phyloP scores from a whole-genome alignment of 2,113 vertebrate species.

The Emydura subglobosa region DNA sequence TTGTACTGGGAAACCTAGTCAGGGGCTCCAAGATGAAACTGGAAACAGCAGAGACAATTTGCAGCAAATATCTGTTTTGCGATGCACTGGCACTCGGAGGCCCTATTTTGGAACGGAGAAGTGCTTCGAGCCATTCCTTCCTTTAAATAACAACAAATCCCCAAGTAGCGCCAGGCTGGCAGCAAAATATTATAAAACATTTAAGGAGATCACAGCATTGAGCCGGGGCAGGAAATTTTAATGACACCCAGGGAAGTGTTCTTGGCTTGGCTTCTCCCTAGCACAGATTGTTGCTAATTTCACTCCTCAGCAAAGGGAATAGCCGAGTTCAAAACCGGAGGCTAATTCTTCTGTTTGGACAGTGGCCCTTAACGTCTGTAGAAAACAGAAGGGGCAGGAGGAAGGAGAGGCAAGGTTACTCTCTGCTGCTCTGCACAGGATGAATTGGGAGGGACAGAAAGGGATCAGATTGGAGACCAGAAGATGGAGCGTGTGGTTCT shows the following conservation, averaged over 20 bases:
- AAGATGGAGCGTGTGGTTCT: neutral
- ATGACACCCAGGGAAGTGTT: neutral
- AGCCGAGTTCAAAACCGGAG: conserved; percentile 46
- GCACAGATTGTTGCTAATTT: conserved; percentile 51
- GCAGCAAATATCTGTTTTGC: conserved; percentile 48
- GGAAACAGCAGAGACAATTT: conserved; percentile 33
- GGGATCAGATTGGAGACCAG: too few species aligned
- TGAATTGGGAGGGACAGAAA: too few species aligned
- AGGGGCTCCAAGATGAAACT: neutral
- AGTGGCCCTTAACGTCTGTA: conserved; percentile 20
- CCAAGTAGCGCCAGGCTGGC: conserved; percentile 13
- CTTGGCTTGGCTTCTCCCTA: conserved; percentile 40
- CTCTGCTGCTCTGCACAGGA: neutral
- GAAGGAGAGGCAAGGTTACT: neutral
- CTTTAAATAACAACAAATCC: conserved; percentile 62
- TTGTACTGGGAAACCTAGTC: conserved; percentile 50
- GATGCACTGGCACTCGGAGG: neutral
- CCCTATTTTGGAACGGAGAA: conserved; percentile 28
- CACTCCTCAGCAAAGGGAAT: conserved; percentile 38
- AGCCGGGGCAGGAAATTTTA: conserved; percentile 33
- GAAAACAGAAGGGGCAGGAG: neutral
- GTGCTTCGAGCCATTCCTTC: conserved; percentile 35
- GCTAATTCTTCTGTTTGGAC: conserved; percentile 64
- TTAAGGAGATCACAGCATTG: conserved; percentile 14
- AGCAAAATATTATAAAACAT: conserved; percentile 36